Base-by-base conservation (phyloP, 2,888 invertebrate species). In the Belgica antarctica region DNA sequence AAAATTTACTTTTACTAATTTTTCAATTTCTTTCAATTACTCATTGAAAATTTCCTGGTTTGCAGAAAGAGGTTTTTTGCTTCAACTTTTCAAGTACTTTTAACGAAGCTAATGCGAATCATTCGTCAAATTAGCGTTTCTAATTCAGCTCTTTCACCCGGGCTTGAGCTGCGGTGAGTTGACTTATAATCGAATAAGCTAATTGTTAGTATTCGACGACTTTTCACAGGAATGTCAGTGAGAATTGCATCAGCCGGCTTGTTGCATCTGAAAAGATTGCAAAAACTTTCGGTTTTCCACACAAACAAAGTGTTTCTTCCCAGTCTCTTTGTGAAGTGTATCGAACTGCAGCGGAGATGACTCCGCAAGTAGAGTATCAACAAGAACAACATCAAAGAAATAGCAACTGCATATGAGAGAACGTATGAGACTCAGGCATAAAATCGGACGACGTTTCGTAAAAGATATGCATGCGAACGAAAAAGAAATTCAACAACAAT, bases 241-340 rank as follows among this genome's bases (percentile, higher is more conserved):
- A 5, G 52, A 52, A 52, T 52, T 52, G 52, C 52, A 52, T 52
- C 52, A 52, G 22, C n/a, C n/a, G 10, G 15, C 2, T n/a, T 22
- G 52, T 52, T 59, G 15, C 46, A 46, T 46, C 46, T 15, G 25
- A 63, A 41, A 41, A 19, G 41, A 12, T 2, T 10, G 25, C 28
- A 68, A 63, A 41, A 31, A 68, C 68, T 68, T 68, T 68, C 68
- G 68, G 57, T 68, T 68, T 59, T 68, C 22, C 31, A 68, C 66
- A 47, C 52, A 66, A 22, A 63, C 63, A 27, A n/a, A n/a, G n/a
- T n/a, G n/a, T n/a, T n/a, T 63, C 24, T n/a, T 47, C 46, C 47
- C 62, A 17, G 34, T 66, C 47, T 57, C 46, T n/a, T 46, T 22
- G 41, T 68, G 22, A 68, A 57, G 68, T 68, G 22, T 68, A 68